Evolutionary conservation across 2,113 vertebrate genomes (phyloP).

Genomic region (Psittacula cyanocephala): DNA sequence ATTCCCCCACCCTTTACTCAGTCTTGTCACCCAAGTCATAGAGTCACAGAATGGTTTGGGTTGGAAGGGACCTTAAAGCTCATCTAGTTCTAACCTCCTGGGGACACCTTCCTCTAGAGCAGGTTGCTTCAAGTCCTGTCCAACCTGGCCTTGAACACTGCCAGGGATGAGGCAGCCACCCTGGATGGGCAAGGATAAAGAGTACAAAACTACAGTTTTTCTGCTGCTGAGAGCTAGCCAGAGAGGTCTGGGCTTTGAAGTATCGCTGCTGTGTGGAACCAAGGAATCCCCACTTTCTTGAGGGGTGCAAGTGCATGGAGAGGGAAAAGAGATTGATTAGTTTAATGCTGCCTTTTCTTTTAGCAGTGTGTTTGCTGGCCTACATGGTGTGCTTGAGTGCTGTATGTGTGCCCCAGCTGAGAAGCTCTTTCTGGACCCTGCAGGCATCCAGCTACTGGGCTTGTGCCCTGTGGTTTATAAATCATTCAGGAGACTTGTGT

Average conservation of each 20-base stretch:
- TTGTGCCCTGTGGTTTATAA: background rate
- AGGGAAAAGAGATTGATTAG: background rate
- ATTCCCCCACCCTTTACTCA: background rate
- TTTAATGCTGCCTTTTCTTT: background rate
- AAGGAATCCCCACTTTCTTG: background rate
- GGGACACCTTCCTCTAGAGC: background rate
- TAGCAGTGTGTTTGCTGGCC: background rate
- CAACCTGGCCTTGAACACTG: background rate
- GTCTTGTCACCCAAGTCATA: background rate
- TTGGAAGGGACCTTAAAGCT: background rate
- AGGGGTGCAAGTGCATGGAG: background rate
- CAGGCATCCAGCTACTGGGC: background rate
- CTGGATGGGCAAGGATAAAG: background rate
- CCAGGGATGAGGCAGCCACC: background rate
- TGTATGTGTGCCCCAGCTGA: background rate
- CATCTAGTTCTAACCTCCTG: background rate
- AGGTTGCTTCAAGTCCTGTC: background rate
- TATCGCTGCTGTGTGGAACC: background rate
- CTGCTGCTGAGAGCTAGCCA: background rate
- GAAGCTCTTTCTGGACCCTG: background rate
- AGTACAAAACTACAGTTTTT: background rate
- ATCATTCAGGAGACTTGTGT: background rate
- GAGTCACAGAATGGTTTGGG: background rate
- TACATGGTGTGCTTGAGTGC: fast-evolving
- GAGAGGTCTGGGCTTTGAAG: background rate